These are phyloP conservation scores for Rhynchomys soricoides DNA, from an alignment of 2,113 vertebrate species.

Conservation along the genomic window DNA sequence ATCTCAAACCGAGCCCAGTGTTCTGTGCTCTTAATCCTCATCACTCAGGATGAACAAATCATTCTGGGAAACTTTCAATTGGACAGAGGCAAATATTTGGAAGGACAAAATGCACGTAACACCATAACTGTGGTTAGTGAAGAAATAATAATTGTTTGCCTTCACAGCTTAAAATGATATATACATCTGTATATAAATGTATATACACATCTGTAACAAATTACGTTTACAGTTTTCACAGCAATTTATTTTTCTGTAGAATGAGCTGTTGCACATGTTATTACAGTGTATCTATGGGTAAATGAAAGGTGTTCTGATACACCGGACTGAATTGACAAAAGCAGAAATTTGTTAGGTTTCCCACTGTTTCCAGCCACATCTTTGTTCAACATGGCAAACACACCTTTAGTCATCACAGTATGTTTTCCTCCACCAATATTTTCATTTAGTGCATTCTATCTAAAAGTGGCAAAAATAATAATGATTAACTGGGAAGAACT, in stretches of 20 bases:
- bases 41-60: neutral
- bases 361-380: neutral
- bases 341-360: neutral
- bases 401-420: neutral
- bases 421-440: neutral
- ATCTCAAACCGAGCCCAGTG: neutral
- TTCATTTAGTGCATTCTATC: neutral
- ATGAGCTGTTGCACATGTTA: neutral
- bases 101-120: neutral
- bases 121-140: neutral
- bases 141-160: neutral
- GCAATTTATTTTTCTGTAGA: neutral
- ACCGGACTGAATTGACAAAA: neutral
- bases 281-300: neutral
- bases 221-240: neutral
- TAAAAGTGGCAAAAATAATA: slow-evolving; percentile 15
- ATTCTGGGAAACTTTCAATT: neutral
- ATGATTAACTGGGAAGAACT: neutral
- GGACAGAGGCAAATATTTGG: neutral
- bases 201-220: neutral
- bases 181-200: neutral
- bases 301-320: neutral
- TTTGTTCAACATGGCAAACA: neutral
- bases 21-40: neutral
- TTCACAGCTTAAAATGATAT: neutral